These are phyloP conservation scores for Caracal caracal DNA, from an alignment of 2,113 vertebrate species.

Conservation along the genomic window DNA sequence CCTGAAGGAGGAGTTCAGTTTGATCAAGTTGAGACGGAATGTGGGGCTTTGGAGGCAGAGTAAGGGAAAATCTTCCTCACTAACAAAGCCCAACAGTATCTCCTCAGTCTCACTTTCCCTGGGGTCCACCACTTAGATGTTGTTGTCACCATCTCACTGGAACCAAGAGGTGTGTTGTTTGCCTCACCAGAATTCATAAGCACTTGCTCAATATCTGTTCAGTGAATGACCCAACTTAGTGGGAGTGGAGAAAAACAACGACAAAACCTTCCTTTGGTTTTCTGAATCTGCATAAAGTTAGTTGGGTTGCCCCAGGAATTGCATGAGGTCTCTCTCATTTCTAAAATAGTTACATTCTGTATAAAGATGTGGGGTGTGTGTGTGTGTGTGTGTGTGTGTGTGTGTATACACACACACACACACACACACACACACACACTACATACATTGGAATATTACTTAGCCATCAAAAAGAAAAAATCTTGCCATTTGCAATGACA, in stretches of 20 bases:
- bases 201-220: slow-evolving; percentile 19
- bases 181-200: neutral
- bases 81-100: neutral
- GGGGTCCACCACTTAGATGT: neutral
- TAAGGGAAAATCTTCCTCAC: neutral
- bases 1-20: neutral
- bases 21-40: neutral
- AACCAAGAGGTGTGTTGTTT: neutral
- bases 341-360: neutral
- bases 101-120: neutral
- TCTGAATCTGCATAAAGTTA: neutral
- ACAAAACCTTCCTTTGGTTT: slow-evolving; percentile 22
- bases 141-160: neutral
- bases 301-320: neutral
- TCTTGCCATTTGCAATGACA: too few species aligned
- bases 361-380: too few species aligned
- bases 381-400: too few species aligned
- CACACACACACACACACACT: too few species aligned
- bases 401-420: too few species aligned
- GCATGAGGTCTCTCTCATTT: slow-evolving; percentile 19
- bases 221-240: neutral
- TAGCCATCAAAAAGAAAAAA: too few species aligned
- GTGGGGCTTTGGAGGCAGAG: neutral
- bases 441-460: too few species aligned
- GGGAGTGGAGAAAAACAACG: neutral